phyloP scores from a whole-genome alignment of 2,113 vertebrate species.

The Oophaga pumilio region DNA sequence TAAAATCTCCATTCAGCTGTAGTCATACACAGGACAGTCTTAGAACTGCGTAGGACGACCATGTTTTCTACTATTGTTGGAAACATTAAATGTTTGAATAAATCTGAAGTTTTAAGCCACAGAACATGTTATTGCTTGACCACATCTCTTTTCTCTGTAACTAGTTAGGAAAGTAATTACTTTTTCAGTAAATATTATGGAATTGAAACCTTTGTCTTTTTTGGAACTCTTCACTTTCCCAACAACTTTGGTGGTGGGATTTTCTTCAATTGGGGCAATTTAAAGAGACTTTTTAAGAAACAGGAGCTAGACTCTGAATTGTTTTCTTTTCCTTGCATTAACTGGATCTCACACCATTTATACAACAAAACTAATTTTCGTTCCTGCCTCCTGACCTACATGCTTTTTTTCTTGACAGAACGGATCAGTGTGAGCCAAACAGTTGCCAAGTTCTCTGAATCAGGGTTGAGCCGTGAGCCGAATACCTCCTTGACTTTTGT shows the following conservation, averaged over 20 bases:
- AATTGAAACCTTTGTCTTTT: no score
- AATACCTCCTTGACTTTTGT: conserved; percentile 12
- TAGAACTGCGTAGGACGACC: no score
- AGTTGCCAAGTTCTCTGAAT: conserved; percentile 5
- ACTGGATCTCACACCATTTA: background rate
- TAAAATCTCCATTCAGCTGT: no score
- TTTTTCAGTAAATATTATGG: no score
- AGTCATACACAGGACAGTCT: no score
- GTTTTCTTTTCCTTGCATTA: background rate
- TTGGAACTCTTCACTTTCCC: no score
- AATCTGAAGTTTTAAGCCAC: no score
- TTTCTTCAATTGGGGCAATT: background rate
- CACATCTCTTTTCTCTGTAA: no score
- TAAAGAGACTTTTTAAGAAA: background rate
- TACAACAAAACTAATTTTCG: background rate
- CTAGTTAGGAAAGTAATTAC: no score
- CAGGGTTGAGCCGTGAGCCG: background rate
- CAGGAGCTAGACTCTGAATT: background rate
- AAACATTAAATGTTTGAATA: no score
- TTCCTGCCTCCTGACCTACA: conserved; percentile 2
- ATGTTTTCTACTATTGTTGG: no score
- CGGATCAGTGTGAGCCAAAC: background rate
- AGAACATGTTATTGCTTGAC: no score
- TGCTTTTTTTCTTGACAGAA: background rate
- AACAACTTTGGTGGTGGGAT: background rate